Evolutionary conservation across 2,113 vertebrate genomes (phyloP).

Genomic region (Picathartes gymnocephalus): DNA sequence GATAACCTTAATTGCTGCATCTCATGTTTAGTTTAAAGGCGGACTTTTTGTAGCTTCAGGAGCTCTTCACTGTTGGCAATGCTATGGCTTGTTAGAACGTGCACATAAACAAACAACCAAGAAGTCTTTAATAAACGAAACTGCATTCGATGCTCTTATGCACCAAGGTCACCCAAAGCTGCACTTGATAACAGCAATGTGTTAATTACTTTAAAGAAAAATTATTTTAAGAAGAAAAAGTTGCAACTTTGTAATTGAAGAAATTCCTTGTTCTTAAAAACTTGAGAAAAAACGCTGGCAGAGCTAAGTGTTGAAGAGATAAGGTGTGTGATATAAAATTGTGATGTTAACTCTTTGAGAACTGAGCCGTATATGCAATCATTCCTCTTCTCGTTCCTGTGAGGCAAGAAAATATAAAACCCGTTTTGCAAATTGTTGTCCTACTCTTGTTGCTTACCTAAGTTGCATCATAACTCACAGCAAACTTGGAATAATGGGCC

Average conservation of each 20-base stretch:
- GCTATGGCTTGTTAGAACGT: neutral
- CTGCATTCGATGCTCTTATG: neutral
- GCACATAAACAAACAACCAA: neutral
- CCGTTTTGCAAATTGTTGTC: neutral
- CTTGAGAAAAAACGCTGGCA: neutral
- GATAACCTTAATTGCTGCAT: neutral
- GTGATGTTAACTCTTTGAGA: neutral
- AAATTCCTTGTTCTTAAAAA: neutral
- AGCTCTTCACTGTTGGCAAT: neutral
- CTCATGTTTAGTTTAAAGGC: neutral
- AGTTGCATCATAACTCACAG: neutral
- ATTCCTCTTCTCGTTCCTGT: neutral
- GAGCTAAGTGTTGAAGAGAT: neutral
- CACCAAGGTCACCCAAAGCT: neutral
- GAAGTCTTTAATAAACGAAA: neutral
- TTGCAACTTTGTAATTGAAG: neutral
- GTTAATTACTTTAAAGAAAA: accelerated
- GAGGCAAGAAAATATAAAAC: neutral
- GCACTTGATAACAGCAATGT: neutral
- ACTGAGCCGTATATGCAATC: neutral
- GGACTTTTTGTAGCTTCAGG: neutral
- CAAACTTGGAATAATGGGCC: neutral
- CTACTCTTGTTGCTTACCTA: neutral
- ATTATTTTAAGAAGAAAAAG: neutral
- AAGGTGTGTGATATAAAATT: neutral